A percentile compares a stretch with the other conserved stretches of the same genome.
These are phyloP conservation scores for Simalia tracyae DNA, from an alignment of 2,797 vertebrate species.

Conservation along the genomic window DNA sequence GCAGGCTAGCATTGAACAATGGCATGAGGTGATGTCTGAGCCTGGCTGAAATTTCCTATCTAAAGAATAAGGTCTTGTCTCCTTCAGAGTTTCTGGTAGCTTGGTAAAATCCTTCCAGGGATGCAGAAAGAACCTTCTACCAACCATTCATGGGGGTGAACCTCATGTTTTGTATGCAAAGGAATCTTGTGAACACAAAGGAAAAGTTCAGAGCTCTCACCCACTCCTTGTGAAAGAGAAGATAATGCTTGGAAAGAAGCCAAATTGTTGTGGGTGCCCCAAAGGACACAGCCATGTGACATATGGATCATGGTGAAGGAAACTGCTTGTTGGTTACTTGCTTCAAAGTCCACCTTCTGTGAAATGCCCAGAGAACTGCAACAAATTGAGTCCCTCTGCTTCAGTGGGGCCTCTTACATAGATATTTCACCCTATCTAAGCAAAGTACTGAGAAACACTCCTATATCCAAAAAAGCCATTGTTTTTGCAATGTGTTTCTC, in stretches of 20 bases:
- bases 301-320: slow-evolving; percentile 45
- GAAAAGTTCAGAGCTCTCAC: background rate
- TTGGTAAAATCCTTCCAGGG: background rate
- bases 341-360: slow-evolving; percentile 34
- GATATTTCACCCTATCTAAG: background rate
- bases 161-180: background rate
- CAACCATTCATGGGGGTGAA: background rate
- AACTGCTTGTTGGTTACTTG: slow-evolving; percentile 41
- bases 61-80: background rate
- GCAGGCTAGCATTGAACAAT: too few species aligned
- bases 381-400: slow-evolving; percentile 36
- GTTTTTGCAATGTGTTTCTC: slow-evolving; percentile 5
- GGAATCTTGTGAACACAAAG: background rate
- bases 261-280: slow-evolving; percentile 43
- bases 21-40: background rate
- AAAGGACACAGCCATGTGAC: slow-evolving; percentile 9
- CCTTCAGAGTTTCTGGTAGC: background rate
- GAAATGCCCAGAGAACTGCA: slow-evolving; percentile 54
- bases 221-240: background rate
- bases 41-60: background rate
- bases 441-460: background rate
- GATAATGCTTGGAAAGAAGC: slow-evolving; percentile 15
- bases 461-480: background rate
- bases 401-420: background rate
- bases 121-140: background rate